These are phyloP conservation scores for Oligia fasciuncula DNA, from an alignment of 2,888 invertebrate genomes.

Conservation along the genomic window DNA sequence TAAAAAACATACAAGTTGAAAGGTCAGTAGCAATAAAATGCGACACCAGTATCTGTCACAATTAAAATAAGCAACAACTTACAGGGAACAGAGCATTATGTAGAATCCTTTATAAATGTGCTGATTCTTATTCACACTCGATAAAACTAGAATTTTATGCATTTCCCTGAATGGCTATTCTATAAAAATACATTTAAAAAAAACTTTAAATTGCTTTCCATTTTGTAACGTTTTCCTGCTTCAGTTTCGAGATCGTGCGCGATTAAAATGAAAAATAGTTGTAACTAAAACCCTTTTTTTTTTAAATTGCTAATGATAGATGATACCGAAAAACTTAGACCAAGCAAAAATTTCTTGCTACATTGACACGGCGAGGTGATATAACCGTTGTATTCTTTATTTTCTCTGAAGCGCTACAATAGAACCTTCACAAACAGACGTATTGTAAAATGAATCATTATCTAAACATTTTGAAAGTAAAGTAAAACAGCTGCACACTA, in stretches of 20 bases:
- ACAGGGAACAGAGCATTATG: background rate
- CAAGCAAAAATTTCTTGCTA: background rate
- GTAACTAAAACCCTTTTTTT: too few relatives aligned
- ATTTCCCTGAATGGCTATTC: background rate
- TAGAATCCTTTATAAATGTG: constrained; percentile 3
- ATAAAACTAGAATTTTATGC: constrained; percentile 1
- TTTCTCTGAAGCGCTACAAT: constrained; percentile 31
- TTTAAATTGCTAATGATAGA: background rate
- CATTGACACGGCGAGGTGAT: background rate
- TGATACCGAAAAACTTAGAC: background rate
- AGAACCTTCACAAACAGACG: constrained; percentile 20
- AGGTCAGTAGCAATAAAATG: constrained; percentile 19
- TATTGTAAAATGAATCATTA: constrained; percentile 54
- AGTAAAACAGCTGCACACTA: constrained; percentile 52
- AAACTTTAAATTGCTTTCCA: background rate
- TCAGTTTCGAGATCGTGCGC: constrained; percentile 1
- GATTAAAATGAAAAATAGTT: background rate
- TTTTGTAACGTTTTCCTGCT: constrained; percentile 4
- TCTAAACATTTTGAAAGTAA: constrained; percentile 55
- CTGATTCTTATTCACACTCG: background rate
- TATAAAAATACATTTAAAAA: background rate
- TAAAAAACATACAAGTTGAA: constrained; percentile 13
- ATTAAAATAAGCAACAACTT: constrained; percentile 19
- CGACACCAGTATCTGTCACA: background rate
- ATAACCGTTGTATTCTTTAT: background rate